Evolutionary conservation across 2,797 vertebrate species (phyloP).

Genomic region (Hypotaenidia philippensis): DNA sequence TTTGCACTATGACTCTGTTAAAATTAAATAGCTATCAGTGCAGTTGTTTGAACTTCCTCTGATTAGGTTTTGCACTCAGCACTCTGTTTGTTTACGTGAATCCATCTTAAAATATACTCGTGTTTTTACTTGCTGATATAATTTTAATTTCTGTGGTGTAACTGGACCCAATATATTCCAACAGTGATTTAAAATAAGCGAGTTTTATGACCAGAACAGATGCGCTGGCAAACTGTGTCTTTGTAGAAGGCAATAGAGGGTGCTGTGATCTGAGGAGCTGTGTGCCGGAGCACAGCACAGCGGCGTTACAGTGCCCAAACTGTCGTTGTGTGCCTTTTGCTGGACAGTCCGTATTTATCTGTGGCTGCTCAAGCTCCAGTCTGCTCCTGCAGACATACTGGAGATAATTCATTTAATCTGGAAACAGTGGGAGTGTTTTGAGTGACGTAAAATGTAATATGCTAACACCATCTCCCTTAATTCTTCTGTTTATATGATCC

Average conservation of each 20-base stretch:
- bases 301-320: neutral
- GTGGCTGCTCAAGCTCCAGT: neutral
- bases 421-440: neutral
- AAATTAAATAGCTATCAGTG: neutral
- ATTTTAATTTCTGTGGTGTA: neutral
- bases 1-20: neutral
- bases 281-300: fast-evolving
- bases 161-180: neutral
- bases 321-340: neutral
- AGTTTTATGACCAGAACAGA: neutral
- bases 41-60: neutral
- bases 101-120: neutral
- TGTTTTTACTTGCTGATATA: neutral
- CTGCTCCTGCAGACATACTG: neutral
- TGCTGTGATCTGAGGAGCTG: neutral
- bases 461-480: fast-evolving
- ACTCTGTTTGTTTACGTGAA: neutral
- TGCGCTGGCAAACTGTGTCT: neutral
- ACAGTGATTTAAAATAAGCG: neutral
- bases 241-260: neutral
- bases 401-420: neutral
- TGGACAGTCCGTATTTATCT: fast-evolving
- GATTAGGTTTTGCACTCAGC: neutral
- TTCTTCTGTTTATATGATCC: neutral
- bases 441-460: fast-evolving